Conservation (phyloP, 1,140 invertebrate species). For the Diabrotica undecimpunctata region DNA sequence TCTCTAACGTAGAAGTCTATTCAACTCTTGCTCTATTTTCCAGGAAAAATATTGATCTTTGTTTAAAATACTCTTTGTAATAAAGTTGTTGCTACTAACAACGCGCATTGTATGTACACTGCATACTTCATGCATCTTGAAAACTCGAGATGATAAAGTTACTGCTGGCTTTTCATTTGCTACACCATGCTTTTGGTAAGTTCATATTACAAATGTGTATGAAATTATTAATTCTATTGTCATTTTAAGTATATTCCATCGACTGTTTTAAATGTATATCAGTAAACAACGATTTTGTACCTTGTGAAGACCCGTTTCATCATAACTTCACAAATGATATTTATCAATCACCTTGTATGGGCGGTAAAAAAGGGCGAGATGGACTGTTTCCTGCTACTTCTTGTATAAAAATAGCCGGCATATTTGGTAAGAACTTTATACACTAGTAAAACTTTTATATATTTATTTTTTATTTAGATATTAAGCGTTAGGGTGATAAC, state of each 20-base stretch:
- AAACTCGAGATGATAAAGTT: background rate
- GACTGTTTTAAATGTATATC: slow-evolving; percentile 97
- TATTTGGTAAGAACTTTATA: slow-evolving; percentile 61
- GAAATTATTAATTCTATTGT: background rate
- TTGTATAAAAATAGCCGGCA: slow-evolving; percentile 90
- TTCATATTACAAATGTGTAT: background rate
- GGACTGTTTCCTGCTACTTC: slow-evolving; percentile 95
- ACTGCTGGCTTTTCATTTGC: background rate
- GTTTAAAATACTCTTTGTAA: background rate
- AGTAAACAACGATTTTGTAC: slow-evolving; percentile 77
- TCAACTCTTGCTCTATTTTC: background rate
- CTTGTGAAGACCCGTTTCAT: slow-evolving; percentile 96
- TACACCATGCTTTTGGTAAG: background rate
- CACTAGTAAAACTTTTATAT: too few relatives aligned
- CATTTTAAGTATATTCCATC: slow-evolving; percentile 52
- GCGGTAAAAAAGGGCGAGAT: slow-evolving; percentile 84
- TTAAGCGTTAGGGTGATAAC: too few relatives aligned
- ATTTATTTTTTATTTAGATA: too few relatives aligned
- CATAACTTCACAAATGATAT: slow-evolving; percentile 82
- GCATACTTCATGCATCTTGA: background rate
- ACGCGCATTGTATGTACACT: background rate
- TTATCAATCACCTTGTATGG: slow-evolving; percentile 87
- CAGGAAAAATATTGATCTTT: slow-evolving; percentile 16
- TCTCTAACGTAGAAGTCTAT: too few relatives aligned
- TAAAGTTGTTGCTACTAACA: background rate